Conservation (phyloP, 2,888 invertebrate genomes). For the Brenthis hecate region DNA sequence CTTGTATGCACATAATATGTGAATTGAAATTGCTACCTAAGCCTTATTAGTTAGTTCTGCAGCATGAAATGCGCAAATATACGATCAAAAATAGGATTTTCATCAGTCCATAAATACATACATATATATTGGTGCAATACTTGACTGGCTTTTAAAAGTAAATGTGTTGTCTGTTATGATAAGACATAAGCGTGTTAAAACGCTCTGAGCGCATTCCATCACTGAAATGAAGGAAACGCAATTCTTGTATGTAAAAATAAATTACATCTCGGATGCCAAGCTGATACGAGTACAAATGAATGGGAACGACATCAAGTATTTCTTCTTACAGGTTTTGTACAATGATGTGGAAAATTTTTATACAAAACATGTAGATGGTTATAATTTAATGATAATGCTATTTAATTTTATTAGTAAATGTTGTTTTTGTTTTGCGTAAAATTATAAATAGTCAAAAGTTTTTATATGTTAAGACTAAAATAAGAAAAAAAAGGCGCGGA, state of each 20-base stretch:
- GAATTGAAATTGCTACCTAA: not conserved
- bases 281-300: conserved; percentile 20
- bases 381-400: conserved; percentile 13
- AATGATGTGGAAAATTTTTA: no score
- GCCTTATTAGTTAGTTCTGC: not conserved
- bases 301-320: conserved; percentile 12
- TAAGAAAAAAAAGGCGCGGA: no score
- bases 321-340: conserved; percentile 4
- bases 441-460: no score
- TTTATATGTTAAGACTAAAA: no score
- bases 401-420: not conserved
- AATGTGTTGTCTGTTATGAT: conserved; percentile 26
- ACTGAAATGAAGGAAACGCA: conserved; percentile 18
- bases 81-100: conserved; percentile 10
- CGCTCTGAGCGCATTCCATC: conserved; percentile 28
- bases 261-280: conserved; percentile 19
- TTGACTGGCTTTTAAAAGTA: conserved; percentile 24
- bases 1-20: no score
- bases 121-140: conserved; percentile 5
- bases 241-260: conserved; percentile 25
- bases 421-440: no score
- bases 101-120: conserved; percentile 7
- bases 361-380: not conserved
- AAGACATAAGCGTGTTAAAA: conserved; percentile 27
- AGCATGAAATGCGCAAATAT: conserved; percentile 1